Evolutionary conservation across 2,888 invertebrate genomes (phyloP).

Genomic region (Hipparchia sbordonii): DNA sequence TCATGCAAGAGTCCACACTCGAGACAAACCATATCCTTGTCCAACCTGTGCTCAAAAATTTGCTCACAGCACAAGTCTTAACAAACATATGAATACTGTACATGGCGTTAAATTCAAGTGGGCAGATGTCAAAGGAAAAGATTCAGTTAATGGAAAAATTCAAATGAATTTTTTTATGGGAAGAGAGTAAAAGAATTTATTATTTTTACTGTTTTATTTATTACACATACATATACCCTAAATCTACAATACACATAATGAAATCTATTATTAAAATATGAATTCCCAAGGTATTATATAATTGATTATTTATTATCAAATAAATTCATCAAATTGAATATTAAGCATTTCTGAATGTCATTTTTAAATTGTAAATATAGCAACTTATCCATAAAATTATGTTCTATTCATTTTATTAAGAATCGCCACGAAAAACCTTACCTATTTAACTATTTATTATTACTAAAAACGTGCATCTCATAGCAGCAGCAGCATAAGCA

Average conservation of each 20-base stretch:
- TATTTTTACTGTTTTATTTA: slow-evolving; percentile 34
- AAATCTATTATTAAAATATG: slow-evolving; percentile 36
- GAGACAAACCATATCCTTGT: slow-evolving; percentile 71
- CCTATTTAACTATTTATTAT: background rate
- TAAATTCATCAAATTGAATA: slow-evolving; percentile 18
- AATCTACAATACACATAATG: slow-evolving; percentile 29
- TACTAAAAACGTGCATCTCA: background rate
- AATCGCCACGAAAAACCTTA: slow-evolving; percentile 5
- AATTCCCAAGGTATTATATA: slow-evolving; percentile 27
- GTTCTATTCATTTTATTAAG: background rate
- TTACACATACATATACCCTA: slow-evolving; percentile 28
- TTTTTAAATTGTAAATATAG: background rate
- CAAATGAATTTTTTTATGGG: slow-evolving; percentile 1
- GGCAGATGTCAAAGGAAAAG: slow-evolving; percentile 55
- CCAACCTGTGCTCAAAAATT: slow-evolving; percentile 69
- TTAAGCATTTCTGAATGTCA: background rate
- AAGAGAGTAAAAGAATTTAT: slow-evolving; percentile 23
- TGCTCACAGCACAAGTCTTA: slow-evolving; percentile 71
- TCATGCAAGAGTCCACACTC: slow-evolving; percentile 69
- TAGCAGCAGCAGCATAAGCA: no score
- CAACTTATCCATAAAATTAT: slow-evolving; percentile 1
- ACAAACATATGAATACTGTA: slow-evolving; percentile 72
- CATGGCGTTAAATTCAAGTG: slow-evolving; percentile 72
- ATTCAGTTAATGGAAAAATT: slow-evolving; percentile 19
- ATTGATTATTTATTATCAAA: slow-evolving; percentile 12